Evolutionary conservation across 2,113 vertebrate species (phyloP).

Genomic region (Anser brachyrhynchus): DNA sequence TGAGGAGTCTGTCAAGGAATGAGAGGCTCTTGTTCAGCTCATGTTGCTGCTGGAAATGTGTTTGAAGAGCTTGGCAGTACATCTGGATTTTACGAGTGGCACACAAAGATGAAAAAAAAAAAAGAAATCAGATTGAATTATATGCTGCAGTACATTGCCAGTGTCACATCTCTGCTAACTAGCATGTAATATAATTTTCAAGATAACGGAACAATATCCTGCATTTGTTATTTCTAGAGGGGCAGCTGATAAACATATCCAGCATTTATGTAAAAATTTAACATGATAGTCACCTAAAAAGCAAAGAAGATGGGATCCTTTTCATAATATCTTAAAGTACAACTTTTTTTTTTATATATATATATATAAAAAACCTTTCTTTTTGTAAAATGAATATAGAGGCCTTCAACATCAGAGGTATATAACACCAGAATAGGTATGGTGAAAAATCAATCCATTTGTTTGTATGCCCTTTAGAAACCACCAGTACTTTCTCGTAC

Average conservation of each 20-base stretch:
- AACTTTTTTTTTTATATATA: neutral
- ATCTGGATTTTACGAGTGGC: slow-evolving; percentile 58
- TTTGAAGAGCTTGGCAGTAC: slow-evolving; percentile 64
- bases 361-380: neutral
- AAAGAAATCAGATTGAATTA: slow-evolving; percentile 32
- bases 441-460: neutral
- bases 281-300: neutral
- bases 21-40: slow-evolving; percentile 52
- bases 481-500: neutral
- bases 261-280: neutral
- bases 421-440: neutral
- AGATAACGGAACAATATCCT: neutral
- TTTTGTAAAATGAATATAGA: neutral
- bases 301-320: neutral
- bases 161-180: slow-evolving; percentile 37
- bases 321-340: neutral
- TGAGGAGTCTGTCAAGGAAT: slow-evolving; percentile 65
- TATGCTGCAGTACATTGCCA: neutral
- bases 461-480: neutral
- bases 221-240: neutral
- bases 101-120: slow-evolving; percentile 61
- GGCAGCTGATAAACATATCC: slow-evolving; percentile 2
- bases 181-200: slow-evolving; percentile 18
- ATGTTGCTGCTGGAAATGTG: slow-evolving; percentile 55
- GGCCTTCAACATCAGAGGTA: neutral